Evolutionary conservation across 2,797 vertebrate species (phyloP).

Genomic region (Enteromius thamalakanensis): DNA sequence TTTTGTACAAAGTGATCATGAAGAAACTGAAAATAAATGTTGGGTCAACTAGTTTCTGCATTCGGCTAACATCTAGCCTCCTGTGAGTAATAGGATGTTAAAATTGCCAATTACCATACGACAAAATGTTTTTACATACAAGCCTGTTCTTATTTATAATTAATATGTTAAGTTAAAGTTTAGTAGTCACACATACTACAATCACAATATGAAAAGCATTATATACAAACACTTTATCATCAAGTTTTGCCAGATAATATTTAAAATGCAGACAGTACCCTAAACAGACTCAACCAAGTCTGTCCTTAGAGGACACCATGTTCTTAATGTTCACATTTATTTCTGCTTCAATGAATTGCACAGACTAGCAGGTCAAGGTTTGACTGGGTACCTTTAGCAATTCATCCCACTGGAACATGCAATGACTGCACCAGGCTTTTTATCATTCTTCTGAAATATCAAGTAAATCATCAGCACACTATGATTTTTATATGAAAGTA

Average conservation of each 20-base stretch:
- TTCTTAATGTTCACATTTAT: neutral
- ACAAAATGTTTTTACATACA: slow-evolving; percentile 15
- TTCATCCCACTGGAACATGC: neutral
- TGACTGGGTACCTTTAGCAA: neutral
- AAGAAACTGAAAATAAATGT: neutral
- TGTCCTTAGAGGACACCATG: neutral
- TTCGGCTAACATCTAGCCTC: neutral
- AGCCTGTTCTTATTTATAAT: neutral
- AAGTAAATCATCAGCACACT: neutral
- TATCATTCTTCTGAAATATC: neutral
- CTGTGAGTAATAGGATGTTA: neutral
- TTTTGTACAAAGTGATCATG: neutral
- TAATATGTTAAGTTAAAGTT: neutral
- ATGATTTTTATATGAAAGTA: neutral
- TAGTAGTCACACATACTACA: neutral
- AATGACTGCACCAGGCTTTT: neutral
- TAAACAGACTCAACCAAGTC: neutral
- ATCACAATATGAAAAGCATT: neutral
- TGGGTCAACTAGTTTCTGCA: neutral
- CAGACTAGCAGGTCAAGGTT: neutral
- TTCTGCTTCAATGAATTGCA: neutral
- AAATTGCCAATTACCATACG: neutral
- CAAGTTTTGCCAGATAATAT: neutral
- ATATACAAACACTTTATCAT: neutral
- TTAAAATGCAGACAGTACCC: neutral